These are phyloP conservation scores for Agrilus cyanescens DNA, from an alignment of 2,888 invertebrate genomes.

Conservation along the genomic window DNA sequence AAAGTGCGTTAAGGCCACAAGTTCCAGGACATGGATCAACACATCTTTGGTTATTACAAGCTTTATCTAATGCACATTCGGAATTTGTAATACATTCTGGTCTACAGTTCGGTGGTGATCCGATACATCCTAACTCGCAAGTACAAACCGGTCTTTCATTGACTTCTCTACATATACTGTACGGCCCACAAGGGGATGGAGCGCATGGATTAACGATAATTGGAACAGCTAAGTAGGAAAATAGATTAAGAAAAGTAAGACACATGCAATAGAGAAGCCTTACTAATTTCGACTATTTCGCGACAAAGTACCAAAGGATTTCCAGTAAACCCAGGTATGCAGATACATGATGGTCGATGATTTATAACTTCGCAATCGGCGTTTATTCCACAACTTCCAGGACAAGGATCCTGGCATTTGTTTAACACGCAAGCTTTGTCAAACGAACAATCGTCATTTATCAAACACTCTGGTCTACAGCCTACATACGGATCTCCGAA, in stretches of 20 bases:
- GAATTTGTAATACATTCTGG: conserved; percentile 70
- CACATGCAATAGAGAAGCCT: conserved; percentile 4
- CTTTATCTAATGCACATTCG: conserved; percentile 61
- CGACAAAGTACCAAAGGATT: conserved; percentile 56
- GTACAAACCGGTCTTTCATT: conserved; percentile 67
- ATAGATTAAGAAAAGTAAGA: conserved; percentile 10
- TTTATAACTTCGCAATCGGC: conserved; percentile 64
- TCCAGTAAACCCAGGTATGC: conserved; percentile 59
- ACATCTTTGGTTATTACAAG: conserved; percentile 69
- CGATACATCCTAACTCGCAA: conserved; percentile 58
- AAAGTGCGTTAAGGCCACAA: conserved; percentile 65
- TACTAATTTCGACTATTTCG: conserved; percentile 18
- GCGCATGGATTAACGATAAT: conserved; percentile 49
- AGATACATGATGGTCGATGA: conserved; percentile 66
- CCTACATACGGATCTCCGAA: conserved; percentile 68
- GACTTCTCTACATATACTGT: conserved; percentile 60
- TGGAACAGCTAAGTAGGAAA: conserved; percentile 8
- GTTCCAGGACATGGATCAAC: conserved; percentile 64
- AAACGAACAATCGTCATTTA: conserved; percentile 62
- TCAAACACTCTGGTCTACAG: conserved; percentile 70
- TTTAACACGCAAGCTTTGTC: conserved; percentile 64
- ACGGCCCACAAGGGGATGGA: conserved; percentile 69
- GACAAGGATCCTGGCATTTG: conserved; percentile 69
- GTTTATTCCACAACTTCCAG: conserved; percentile 64
- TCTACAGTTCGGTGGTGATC: conserved; percentile 63